phyloP scores from a whole-genome alignment of 1,140 invertebrate genomes.

The Triops longicaudatus region DNA sequence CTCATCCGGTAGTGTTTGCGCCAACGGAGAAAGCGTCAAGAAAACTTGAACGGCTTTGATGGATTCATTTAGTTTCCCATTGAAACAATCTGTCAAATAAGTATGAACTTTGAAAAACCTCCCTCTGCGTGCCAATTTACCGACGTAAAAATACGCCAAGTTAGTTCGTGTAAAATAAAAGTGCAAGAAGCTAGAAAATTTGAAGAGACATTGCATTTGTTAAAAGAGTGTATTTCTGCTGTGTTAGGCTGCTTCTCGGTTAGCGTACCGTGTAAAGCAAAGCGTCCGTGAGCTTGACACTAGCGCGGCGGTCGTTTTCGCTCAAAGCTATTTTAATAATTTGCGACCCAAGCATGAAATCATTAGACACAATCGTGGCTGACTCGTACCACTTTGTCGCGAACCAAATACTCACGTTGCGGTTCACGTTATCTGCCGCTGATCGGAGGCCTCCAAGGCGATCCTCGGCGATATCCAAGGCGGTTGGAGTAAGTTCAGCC shows the following conservation, averaged over 20 bases:
- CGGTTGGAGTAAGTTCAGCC: constrained; percentile 53
- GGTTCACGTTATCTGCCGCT: constrained; percentile 48
- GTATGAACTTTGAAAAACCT: too few relatives aligned
- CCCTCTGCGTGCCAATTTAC: not conserved
- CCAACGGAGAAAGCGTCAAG: constrained; percentile 29
- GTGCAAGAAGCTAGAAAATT: not conserved
- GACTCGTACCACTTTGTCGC: constrained; percentile 43
- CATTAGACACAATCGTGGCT: constrained; percentile 53
- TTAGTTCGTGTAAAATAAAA: not conserved
- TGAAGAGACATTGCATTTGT: not conserved
- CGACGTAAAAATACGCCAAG: not conserved
- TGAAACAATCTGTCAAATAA: constrained; percentile 3
- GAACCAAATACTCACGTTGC: constrained; percentile 49
- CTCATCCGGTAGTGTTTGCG: not conserved
- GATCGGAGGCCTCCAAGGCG: constrained; percentile 43
- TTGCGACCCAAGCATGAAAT: constrained; percentile 50
- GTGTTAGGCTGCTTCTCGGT: not conserved
- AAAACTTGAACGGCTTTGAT: constrained; percentile 20
- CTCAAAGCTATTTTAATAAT: constrained; percentile 50
- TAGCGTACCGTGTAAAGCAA: not conserved
- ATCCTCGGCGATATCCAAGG: constrained; percentile 46
- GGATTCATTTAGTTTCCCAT: constrained; percentile 17
- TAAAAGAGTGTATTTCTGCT: not conserved
- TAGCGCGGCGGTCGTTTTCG: constrained; percentile 39
- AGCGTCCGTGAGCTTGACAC: not conserved